phyloP scores from a whole-genome alignment of 1,140 invertebrate genomes.

The Metopolophium dirhodum region DNA sequence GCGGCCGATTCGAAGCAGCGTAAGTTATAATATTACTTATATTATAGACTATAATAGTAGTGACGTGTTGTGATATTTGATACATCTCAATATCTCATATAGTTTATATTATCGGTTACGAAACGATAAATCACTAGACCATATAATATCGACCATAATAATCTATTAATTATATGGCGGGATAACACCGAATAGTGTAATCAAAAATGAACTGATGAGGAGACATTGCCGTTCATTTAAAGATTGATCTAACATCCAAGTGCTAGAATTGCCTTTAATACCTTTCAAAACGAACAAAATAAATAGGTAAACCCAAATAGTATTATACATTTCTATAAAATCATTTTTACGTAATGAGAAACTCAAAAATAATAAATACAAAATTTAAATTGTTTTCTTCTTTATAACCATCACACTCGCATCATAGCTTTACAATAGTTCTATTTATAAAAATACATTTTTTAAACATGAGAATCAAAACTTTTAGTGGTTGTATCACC shows the following conservation, averaged over 20 bases:
- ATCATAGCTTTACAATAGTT: neutral
- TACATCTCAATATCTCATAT: neutral
- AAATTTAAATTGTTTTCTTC: neutral
- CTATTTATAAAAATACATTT: neutral
- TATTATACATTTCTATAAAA: no score
- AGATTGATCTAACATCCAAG: no score
- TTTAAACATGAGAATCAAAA: neutral
- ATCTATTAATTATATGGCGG: no score
- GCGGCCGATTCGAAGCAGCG: neutral
- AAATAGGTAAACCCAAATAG: no score
- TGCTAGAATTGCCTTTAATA: no score
- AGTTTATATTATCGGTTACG: neutral
- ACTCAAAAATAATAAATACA: neutral
- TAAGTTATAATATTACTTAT: neutral
- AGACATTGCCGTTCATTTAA: no score
- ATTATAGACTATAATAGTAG: no score
- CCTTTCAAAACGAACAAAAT: no score
- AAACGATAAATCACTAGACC: neutral
- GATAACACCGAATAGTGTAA: neutral
- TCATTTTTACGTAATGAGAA: no score
- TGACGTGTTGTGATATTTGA: neutral
- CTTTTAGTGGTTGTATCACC: no score
- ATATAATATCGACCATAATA: neutral
- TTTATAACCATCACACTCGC: neutral
- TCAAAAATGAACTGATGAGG: neutral